Evolutionary conservation across 2,888 invertebrate genomes (phyloP).

Genomic region (Notodonta ziczac): DNA sequence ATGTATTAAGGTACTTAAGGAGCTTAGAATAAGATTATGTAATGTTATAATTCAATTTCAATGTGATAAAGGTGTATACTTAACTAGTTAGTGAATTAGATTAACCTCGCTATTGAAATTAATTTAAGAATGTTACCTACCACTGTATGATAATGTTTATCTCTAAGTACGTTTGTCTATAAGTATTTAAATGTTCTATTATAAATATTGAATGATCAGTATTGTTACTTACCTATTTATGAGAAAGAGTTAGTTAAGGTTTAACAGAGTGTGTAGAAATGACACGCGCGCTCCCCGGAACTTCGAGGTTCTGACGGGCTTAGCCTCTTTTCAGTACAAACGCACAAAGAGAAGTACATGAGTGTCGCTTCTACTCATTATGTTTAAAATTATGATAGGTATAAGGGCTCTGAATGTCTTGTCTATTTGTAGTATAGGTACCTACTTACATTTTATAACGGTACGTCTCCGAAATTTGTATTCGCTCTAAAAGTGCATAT

Average conservation of each 20-base stretch:
- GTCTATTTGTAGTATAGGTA: conserved; percentile 15
- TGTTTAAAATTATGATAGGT: background rate
- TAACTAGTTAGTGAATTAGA: conserved; percentile 40
- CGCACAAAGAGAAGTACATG: no score
- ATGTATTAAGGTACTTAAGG: conserved; percentile 32
- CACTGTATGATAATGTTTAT: conserved; percentile 32
- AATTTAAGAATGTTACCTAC: conserved; percentile 31
- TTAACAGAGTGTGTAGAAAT: background rate
- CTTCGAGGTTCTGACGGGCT: no score
- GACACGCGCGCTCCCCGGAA: background rate
- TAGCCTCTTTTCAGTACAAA: no score
- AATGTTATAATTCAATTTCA: conserved; percentile 36
- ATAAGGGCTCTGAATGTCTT: conserved; percentile 30
- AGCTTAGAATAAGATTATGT: conserved; percentile 32
- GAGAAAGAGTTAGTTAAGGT: conserved; percentile 39
- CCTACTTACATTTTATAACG: background rate
- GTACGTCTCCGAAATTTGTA: background rate
- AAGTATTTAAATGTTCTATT: conserved; percentile 36
- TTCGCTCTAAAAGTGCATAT: background rate
- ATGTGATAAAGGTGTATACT: conserved; percentile 56
- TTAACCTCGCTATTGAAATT: conserved; percentile 46
- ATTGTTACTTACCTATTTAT: conserved; percentile 51
- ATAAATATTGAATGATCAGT: conserved; percentile 52
- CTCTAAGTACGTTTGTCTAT: conserved; percentile 32
- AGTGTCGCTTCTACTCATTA: background rate